Base-by-base conservation (phyloP, 2,888 invertebrate species). In the Agapetus fuscipes region DNA sequence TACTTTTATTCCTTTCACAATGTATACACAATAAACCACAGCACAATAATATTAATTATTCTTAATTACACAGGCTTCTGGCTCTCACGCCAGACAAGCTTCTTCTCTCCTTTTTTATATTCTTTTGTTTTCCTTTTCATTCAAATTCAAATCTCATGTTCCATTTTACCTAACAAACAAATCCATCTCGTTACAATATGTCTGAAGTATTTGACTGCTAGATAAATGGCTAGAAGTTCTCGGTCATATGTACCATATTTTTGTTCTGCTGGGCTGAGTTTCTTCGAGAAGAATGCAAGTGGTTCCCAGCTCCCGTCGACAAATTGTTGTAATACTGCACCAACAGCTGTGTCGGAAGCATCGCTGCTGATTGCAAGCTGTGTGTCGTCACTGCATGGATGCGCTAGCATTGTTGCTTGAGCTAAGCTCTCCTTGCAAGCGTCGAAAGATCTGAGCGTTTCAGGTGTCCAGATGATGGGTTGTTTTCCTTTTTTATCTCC, bases 331-430 rank as follows among this genome's bases (percentile, higher is more conserved):
- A 64, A 1, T n/a, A n/a, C n/a, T n/a, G n/a, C n/a, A n/a, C n/a
- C n/a, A n/a, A n/a, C n/a, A n/a, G n/a, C n/a, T n/a, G 25, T 39
- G 27, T 60, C 56, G 0, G 61, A 62, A 2, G 61, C 61, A 38
- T 62, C 60, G 0, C 53, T 53, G 1, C 51, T 42, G 0, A 61
- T 12, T 1, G 52, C 48, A 2, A 61, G 27, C 26, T 52, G 35
- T 0, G 56, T 54, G 11, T 49, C 13, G n/a, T n/a, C n/a, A 1
- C 36, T 11, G 3, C 50, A 49, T 1, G 59, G 60, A 34, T 60
- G 57, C 1, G 53, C 52, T 1, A 61, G 39, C 0, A 58, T 30
- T 1, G 59, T 50, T 1, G 56, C 53, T 3, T 53, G 24, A 5
- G 46, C 41, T 1, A 59, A 49, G 9, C 41, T 45, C 9, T 41